Evolutionary conservation across 2,888 invertebrate genomes (phyloP), one percentile per base, ranked within the genome.

Genomic region (Caenorhabditis imperialis): DNA sequence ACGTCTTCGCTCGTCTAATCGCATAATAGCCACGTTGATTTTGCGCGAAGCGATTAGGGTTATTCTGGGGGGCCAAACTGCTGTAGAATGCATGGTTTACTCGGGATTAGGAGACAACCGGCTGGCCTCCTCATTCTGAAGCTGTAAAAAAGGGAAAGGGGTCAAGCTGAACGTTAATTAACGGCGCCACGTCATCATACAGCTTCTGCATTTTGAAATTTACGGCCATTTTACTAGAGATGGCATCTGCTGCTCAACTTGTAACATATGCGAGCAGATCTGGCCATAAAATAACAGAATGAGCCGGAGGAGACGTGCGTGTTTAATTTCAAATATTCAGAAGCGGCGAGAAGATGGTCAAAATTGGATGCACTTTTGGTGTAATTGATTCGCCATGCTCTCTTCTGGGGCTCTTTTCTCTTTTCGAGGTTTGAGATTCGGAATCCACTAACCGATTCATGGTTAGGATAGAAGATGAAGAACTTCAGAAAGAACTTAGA

Each of bases 11-110:
- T 38, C 42, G 27, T 22, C 44, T 65, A 65, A 65, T 65, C 65
- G 38, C 57, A 57, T 65, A 65, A 65, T 65, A 65, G 65, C 65
- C 50, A 54, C 38, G 48, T 48, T 63, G 63, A 63, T 63, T 65
- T 55, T 47, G 65, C 53, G 35, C 54, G 54, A 54, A 27, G 40
- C 55, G 65, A 65, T 65, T 65, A 57, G 54, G 55, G 54, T 55
- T 47, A 47, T 37, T 53, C 60, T 25, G 33, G 23, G 33, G 35
- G 45, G 27, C 45, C 25, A 54, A 63, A 63, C 30, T 10, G 10
- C 30, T 30, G 30, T 30, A 30, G 42, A 48, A 14, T 38, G 54
- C 55, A 55, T 65, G 65, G 55, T 55, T 65, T 55, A 65, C 45
- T 27, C 42, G 23, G 65, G 65, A 65, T 65, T 65, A 65, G 65